Conservation (phyloP, 2,888 invertebrate species). For the Brenthis hecate region DNA sequence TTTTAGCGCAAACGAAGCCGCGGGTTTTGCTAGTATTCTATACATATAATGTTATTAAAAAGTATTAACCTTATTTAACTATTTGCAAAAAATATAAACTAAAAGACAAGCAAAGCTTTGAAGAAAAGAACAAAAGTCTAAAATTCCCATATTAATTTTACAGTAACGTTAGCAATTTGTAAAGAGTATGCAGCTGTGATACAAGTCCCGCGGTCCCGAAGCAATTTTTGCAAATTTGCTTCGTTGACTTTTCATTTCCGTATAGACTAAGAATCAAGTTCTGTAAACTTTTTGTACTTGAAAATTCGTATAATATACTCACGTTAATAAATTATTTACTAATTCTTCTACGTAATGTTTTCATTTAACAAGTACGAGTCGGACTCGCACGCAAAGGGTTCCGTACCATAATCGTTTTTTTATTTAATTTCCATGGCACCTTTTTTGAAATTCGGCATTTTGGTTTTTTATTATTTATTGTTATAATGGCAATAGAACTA, state of each 20-base stretch:
- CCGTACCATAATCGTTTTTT: too few relatives aligned
- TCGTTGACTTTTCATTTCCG: conserved; percentile 58
- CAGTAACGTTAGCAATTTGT: conserved; percentile 29
- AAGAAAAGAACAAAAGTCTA: conserved; percentile 18
- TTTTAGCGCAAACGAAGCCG: too few relatives aligned
- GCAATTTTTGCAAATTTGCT: conserved; percentile 67
- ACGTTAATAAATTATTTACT: too few relatives aligned
- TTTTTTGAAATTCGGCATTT: too few relatives aligned
- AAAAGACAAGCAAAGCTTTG: conserved; percentile 7
- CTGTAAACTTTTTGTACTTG: not conserved
- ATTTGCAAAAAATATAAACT: not conserved
- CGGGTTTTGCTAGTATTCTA: too few relatives aligned
- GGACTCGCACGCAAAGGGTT: too few relatives aligned
- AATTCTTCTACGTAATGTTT: too few relatives aligned
- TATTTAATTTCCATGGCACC: too few relatives aligned
- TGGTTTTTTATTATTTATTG: too few relatives aligned
- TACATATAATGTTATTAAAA: not conserved
- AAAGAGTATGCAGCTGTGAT: conserved; percentile 21
- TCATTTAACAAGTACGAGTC: too few relatives aligned
- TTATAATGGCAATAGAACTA: too few relatives aligned
- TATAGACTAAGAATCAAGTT: conserved; percentile 21
- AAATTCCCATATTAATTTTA: conserved; percentile 18
- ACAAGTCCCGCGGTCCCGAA: conserved; percentile 48
- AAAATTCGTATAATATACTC: not conserved
- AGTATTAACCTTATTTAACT: not conserved